phyloP scores from a whole-genome alignment of 1,140 invertebrate species.

The Drosophila kanapiae region DNA sequence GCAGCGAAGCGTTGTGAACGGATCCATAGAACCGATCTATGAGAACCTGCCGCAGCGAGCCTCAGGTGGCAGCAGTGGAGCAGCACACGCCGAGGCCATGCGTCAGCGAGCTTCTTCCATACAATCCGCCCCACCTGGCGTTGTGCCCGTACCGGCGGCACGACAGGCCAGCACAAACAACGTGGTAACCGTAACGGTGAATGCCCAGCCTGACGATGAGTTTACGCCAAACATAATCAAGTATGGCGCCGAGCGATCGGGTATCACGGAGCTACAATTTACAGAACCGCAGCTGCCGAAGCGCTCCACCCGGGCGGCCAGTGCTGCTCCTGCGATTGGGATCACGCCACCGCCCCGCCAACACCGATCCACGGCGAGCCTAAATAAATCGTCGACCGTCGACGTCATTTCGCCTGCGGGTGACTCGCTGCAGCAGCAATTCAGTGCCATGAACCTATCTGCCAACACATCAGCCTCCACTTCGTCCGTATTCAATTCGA shows the following conservation, averaged over 20 bases:
- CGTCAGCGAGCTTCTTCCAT: conserved; percentile 89
- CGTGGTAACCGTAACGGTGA: conserved; percentile 55
- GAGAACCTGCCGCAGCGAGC: conserved; percentile 90
- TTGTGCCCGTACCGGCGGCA: conserved; percentile 68
- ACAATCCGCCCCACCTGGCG: conserved; percentile 88
- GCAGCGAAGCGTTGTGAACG: conserved; percentile 74
- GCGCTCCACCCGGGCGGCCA: conserved; percentile 61
- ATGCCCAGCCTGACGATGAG: conserved; percentile 64
- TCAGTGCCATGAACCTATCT: conserved; percentile 82
- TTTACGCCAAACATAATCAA: conserved; percentile 60
- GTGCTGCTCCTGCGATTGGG: conserved; percentile 74
- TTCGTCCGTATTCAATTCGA: conserved; percentile 67
- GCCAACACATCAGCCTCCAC: conserved; percentile 69
- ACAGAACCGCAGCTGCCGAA: conserved; percentile 71
- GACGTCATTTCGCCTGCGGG: conserved; percentile 58
- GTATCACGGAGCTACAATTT: conserved; percentile 71
- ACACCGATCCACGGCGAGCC: conserved; percentile 62
- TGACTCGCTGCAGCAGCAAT: conserved; percentile 72
- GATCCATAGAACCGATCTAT: conserved; percentile 90
- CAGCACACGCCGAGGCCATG: conserved; percentile 71
- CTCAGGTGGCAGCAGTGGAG: conserved; percentile 51
- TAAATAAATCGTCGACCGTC: conserved; percentile 56
- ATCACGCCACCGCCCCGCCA: conserved; percentile 71
- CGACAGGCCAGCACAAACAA: conserved; percentile 53
- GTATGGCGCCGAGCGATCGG: conserved; percentile 64